Percentiles rank a stretch among this genome's conserved stretches.
These are phyloP conservation scores for Pteropus alecto DNA, from an alignment of 2,113 vertebrate genomes.

Conservation along the genomic window DNA sequence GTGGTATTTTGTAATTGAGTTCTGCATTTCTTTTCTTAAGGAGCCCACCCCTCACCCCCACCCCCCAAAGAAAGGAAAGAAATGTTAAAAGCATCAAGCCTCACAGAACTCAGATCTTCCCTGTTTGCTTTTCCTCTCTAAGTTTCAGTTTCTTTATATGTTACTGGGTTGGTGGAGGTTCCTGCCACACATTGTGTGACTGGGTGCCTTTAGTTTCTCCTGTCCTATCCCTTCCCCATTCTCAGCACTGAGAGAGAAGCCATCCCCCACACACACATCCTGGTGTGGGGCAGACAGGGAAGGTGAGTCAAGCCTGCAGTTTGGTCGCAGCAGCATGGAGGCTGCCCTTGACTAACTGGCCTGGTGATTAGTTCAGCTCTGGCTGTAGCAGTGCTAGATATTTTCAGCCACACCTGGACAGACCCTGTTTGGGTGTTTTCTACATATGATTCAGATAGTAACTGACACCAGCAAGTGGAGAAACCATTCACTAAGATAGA, in stretches of 20 bases:
- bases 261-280: not conserved
- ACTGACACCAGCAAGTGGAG: not conserved
- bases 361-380: not conserved
- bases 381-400: not conserved
- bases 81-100: not conserved
- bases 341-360: not conserved
- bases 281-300: not conserved
- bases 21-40: not conserved
- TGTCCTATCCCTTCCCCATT: not conserved
- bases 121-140: not conserved
- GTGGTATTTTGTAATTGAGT: not conserved
- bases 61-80: not conserved
- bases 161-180: not conserved
- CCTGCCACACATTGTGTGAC: not conserved
- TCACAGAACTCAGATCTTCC: not conserved
- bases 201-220: not conserved
- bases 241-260: not conserved
- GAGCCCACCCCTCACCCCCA: rapidly evolving
- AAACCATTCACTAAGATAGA: not conserved
- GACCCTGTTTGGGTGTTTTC: not conserved
- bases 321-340: not conserved
- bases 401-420: not conserved
- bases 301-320: not conserved
- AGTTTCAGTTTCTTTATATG: conserved; percentile 33
- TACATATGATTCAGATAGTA: not conserved